phyloP scores from a whole-genome alignment of 2,797 vertebrate genomes.

The Prunella strophiata region DNA sequence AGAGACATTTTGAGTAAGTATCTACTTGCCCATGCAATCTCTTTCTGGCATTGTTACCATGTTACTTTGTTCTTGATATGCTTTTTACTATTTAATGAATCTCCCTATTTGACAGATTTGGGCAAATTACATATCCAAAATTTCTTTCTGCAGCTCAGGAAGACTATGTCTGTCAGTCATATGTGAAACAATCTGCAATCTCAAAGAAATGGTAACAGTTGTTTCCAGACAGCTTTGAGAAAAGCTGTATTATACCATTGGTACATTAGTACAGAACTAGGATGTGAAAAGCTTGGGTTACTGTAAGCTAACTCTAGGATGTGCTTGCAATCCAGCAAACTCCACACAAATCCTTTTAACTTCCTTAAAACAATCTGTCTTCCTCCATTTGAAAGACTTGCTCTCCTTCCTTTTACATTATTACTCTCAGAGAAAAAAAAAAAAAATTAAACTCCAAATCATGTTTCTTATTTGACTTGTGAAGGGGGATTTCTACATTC shows the following conservation, averaged over 20 bases:
- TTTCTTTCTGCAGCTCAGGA: neutral
- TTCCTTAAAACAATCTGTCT: neutral
- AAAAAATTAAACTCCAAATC: neutral
- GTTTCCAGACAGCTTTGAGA: neutral
- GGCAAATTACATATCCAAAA: neutral
- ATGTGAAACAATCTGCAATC: neutral
- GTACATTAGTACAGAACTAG: neutral
- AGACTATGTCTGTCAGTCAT: neutral
- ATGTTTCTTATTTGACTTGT: neutral
- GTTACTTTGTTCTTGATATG: neutral
- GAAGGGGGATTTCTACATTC: neutral
- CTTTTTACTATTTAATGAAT: neutral
- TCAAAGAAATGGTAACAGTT: neutral
- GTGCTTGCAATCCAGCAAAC: neutral
- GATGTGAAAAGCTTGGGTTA: neutral
- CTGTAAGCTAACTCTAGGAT: neutral
- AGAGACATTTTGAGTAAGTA: neutral
- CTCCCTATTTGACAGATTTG: neutral
- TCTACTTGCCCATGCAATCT: neutral
- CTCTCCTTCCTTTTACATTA: neutral
- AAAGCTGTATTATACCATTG: neutral
- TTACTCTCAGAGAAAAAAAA: neutral
- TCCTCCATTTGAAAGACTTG: neutral
- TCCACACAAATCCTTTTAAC: neutral
- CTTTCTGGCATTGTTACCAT: neutral